Evolutionary conservation across 1,140 invertebrate genomes (phyloP).

Genomic region (Drosophila baimaii): DNA sequence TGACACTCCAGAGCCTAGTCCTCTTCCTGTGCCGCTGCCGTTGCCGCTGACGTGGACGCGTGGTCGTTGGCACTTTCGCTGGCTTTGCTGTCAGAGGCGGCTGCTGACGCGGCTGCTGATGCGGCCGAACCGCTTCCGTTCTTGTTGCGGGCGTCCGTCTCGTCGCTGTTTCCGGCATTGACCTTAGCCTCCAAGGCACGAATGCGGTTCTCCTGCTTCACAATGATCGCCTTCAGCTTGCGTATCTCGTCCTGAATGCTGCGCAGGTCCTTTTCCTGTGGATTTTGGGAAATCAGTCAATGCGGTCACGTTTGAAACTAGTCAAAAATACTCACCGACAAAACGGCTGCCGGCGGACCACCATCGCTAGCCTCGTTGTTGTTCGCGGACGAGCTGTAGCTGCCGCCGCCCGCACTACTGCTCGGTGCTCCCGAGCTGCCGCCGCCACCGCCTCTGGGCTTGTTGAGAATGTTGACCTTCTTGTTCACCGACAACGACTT

Average conservation of each 20-base stretch:
- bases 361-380: slow-evolving; percentile 71
- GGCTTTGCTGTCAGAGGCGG: slow-evolving; percentile 61
- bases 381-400: slow-evolving; percentile 62
- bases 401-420: slow-evolving; percentile 57
- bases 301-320: too few relatives aligned
- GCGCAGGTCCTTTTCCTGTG: slow-evolving; percentile 88
- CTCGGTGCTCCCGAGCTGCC: slow-evolving; percentile 47
- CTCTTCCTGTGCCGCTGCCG: slow-evolving; percentile 52
- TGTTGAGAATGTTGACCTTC: slow-evolving; percentile 89
- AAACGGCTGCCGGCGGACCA: slow-evolving; percentile 53
- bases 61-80: slow-evolving; percentile 78
- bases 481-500: slow-evolving; percentile 87
- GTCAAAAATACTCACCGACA: slow-evolving; percentile 58
- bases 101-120: slow-evolving; percentile 33
- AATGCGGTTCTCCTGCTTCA: slow-evolving; percentile 95
- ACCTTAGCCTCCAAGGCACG: slow-evolving; percentile 85
- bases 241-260: slow-evolving; percentile 94
- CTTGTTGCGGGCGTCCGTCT: slow-evolving; percentile 76
- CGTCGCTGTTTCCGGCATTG: slow-evolving; percentile 62
- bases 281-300: not conserved
- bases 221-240: slow-evolving; percentile 95
- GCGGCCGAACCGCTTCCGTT: slow-evolving; percentile 54
- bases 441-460: slow-evolving; percentile 79
- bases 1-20: slow-evolving; percentile 40
- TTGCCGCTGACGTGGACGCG: slow-evolving; percentile 48